Evolutionary conservation across 2,888 invertebrate genomes (phyloP).

Genomic region (Aphodius granarius): DNA sequence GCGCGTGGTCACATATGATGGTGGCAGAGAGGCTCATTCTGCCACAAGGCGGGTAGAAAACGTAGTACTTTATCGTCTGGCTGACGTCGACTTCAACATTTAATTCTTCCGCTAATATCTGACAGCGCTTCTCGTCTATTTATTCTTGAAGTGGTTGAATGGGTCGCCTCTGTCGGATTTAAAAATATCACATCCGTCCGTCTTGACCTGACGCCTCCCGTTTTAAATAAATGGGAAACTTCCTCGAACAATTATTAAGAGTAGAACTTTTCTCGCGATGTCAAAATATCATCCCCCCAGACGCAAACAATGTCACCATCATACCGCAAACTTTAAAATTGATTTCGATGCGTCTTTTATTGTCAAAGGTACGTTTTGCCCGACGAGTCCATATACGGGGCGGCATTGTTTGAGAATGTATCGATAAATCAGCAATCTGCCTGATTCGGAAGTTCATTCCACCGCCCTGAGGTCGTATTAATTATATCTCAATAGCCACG

Average conservation of each 20-base stretch:
- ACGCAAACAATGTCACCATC: background rate
- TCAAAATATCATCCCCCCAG: background rate
- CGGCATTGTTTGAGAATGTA: background rate
- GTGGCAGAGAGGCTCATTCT: constrained; percentile 6
- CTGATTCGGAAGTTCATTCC: background rate
- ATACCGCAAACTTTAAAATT: background rate
- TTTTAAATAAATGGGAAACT: too few species aligned
- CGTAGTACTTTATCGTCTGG: constrained; percentile 40
- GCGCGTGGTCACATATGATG: constrained; percentile 22
- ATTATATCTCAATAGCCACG: background rate
- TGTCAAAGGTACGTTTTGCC: background rate
- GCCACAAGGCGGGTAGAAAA: background rate
- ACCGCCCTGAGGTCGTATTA: background rate
- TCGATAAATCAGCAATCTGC: background rate
- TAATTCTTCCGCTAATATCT: constrained; percentile 45
- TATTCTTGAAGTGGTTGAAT: constrained; percentile 42
- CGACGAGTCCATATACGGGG: background rate
- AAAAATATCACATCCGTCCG: constrained; percentile 45
- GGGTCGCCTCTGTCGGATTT: constrained; percentile 40
- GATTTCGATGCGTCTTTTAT: background rate
- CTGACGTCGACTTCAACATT: constrained; percentile 44
- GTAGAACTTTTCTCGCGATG: background rate
- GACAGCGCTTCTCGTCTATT: constrained; percentile 41
- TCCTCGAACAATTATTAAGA: background rate
- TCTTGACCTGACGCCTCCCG: background rate